A percentile compares a stretch with the other conserved stretches of the same genome.
phyloP scores from a whole-genome alignment of 1,140 invertebrate species.

The Apis mellifera region Amel_HAv3.1 CM009943.2:3737001-3737500 shows the following conservation, averaged over 20 bases:
- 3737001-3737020: constrained; percentile 82
- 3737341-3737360: constrained; percentile 83
- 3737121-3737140: constrained; percentile 46
- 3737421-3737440: constrained; percentile 87
- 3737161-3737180: constrained; percentile 81
- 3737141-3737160: constrained; percentile 80
- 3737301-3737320: constrained; percentile 85
- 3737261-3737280: constrained; percentile 90
- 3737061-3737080: constrained; percentile 81
- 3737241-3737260: constrained; percentile 85
- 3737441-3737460: constrained; percentile 83
- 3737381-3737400: constrained; percentile 77
- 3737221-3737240: constrained; percentile 84
- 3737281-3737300: constrained; percentile 90
- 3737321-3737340: constrained; percentile 85
- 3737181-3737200: constrained; percentile 80
- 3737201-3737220: constrained; percentile 84
- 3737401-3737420: constrained; percentile 74
- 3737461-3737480: constrained; percentile 85
- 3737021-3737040: constrained; percentile 87
- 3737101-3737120: constrained; percentile 26
- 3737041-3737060: constrained; percentile 85
- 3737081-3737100: background rate
- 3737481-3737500: constrained; percentile 88
- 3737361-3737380: constrained; percentile 84